phyloP scores from a whole-genome alignment of 2,113 vertebrate genomes.

The Corydoras maculifer region DNA sequence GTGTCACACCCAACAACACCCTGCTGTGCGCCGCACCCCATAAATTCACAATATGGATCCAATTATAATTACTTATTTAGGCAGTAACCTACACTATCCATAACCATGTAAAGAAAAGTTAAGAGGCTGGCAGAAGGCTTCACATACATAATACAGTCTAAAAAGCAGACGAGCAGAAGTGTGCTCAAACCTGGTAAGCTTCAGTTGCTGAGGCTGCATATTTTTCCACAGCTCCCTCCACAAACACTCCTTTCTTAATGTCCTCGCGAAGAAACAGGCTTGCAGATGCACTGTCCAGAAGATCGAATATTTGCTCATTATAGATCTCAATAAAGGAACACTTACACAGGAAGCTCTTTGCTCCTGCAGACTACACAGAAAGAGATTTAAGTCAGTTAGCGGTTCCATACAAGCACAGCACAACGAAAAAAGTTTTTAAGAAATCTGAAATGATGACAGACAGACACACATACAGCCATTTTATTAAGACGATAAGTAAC shows the following conservation, averaged over 20 bases:
- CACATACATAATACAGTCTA: too few species aligned
- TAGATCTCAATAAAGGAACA: slow-evolving; percentile 98
- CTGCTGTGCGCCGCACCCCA: too few species aligned
- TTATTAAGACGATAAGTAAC: too few species aligned
- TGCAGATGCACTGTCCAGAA: slow-evolving; percentile 85
- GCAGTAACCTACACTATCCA: too few species aligned
- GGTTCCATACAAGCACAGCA: slow-evolving; percentile 5
- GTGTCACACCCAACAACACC: too few species aligned
- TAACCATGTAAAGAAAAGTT: too few species aligned
- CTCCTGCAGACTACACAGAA: slow-evolving; percentile 66
- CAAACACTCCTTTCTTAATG: slow-evolving; percentile 92
- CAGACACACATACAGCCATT: too few species aligned
- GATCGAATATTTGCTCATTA: slow-evolving; percentile 94
- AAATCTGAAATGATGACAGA: too few species aligned
- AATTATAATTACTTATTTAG: too few species aligned
- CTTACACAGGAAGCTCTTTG: slow-evolving; percentile 92
- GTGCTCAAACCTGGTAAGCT: slow-evolving; percentile 80
- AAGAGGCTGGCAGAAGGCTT: too few species aligned
- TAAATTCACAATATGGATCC: too few species aligned
- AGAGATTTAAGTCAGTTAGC: neutral
- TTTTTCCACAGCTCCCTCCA: slow-evolving; percentile 88
- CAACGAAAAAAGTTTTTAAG: too few species aligned
- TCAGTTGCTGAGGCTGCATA: slow-evolving; percentile 84
- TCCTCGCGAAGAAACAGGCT: slow-evolving; percentile 90
- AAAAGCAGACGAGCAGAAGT: neutral